These are phyloP conservation scores for Mus musculus DNA, from an alignment of 2,113 vertebrate species.

Conservation along the genomic window GRCm39 chr2:125512001-125512500, in stretches of 20 bases:
- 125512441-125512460: background rate
- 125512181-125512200: constrained; percentile 96
- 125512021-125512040: background rate
- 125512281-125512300: background rate
- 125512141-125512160: constrained; percentile 65
- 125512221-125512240: constrained; percentile 95
- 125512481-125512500: background rate
- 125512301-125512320: constrained; percentile 1
- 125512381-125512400: background rate
- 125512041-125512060: background rate
- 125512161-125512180: constrained; percentile 70
- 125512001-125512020: constrained; percentile 1
- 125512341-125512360: background rate
- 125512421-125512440: background rate
- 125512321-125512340: background rate
- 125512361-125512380: background rate
- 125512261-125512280: constrained; percentile 55
- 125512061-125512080: background rate
- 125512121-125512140: background rate
- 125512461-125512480: background rate
- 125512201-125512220: constrained; percentile 97
- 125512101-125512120: background rate
- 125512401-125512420: background rate
- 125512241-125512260: constrained; percentile 86
- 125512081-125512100: background rate